Conservation (phyloP, 2,888 invertebrate genomes). For the Crematogaster levior region DNA sequence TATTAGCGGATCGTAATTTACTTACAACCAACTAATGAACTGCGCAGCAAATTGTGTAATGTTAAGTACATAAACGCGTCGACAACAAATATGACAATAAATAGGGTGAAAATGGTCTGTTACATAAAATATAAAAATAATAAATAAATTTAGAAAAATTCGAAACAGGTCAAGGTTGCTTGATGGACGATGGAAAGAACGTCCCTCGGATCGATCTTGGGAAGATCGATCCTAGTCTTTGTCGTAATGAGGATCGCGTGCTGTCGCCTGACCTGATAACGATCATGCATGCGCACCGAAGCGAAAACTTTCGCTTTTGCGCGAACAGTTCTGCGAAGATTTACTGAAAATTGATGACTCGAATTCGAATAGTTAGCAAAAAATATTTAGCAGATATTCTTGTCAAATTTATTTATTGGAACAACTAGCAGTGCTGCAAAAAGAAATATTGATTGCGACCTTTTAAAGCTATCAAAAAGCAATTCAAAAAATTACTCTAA, state of each 20-base stretch:
- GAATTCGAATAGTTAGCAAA: neutral
- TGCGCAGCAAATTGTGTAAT: neutral
- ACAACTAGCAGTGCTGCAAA: neutral
- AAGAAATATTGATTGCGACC: no score
- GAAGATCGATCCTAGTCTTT: neutral
- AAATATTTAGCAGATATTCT: neutral
- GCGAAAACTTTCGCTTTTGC: conserved; percentile 75
- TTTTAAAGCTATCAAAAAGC: no score
- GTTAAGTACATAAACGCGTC: neutral
- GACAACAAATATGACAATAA: neutral
- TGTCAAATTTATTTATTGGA: neutral
- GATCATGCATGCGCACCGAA: conserved; percentile 54
- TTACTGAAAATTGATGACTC: conserved; percentile 21
- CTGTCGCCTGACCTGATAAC: conserved; percentile 40
- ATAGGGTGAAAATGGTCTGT: neutral
- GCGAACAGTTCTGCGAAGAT: conserved; percentile 55
- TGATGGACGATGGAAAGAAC: neutral
- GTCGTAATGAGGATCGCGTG: conserved; percentile 34
- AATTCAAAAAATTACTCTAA: no score
- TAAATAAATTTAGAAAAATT: neutral
- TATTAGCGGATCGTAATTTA: neutral
- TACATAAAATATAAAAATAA: neutral
- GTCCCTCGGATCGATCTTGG: neutral
- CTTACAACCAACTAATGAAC: neutral
- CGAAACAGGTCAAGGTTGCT: conserved; percentile 26